phyloP scores from a whole-genome alignment of 2,113 vertebrate species.

The Hippocampus barbouri region DNA sequence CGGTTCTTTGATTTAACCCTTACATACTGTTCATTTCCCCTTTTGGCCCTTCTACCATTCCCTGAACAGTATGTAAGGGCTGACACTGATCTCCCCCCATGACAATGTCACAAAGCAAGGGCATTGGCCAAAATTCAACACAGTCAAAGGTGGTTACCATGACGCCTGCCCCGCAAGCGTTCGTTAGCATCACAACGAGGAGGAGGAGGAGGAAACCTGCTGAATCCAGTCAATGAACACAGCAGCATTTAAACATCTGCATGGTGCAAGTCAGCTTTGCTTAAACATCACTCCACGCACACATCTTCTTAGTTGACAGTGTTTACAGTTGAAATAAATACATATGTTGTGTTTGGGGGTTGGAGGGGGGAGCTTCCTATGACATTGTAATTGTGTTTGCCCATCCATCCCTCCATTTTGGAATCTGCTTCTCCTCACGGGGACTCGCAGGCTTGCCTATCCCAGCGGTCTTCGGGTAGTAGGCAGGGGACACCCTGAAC shows the following conservation, averaged over 20 bases:
- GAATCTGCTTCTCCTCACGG: too few relatives aligned
- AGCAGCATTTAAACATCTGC: conserved; percentile 52
- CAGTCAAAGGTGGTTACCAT: neutral
- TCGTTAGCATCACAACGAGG: conserved; percentile 27
- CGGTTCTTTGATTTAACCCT: neutral
- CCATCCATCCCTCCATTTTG: neutral
- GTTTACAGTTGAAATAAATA: conserved; percentile 56
- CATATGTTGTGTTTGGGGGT: conserved; percentile 43
- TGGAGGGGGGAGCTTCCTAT: conserved; percentile 16
- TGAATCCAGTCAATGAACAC: conserved; percentile 36
- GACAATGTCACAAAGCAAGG: conserved; percentile 13
- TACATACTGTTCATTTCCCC: neutral
- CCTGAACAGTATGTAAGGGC: too few relatives aligned
- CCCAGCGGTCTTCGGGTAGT: too few relatives aligned
- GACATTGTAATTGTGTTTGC: conserved; percentile 8
- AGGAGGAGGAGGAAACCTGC: conserved; percentile 14
- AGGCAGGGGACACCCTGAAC: too few relatives aligned
- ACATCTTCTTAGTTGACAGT: conserved; percentile 31
- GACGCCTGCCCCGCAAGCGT: conserved; percentile 73
- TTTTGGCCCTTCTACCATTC: too few relatives aligned
- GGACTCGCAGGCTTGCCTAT: too few relatives aligned
- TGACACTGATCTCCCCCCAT: too few relatives aligned
- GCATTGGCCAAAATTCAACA: neutral
- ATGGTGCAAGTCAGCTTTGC: conserved; percentile 34
- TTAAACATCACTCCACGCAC: conserved; percentile 25